Base-by-base conservation (phyloP, 2,888 invertebrate species). In the Cryptosula pallasiana region DNA sequence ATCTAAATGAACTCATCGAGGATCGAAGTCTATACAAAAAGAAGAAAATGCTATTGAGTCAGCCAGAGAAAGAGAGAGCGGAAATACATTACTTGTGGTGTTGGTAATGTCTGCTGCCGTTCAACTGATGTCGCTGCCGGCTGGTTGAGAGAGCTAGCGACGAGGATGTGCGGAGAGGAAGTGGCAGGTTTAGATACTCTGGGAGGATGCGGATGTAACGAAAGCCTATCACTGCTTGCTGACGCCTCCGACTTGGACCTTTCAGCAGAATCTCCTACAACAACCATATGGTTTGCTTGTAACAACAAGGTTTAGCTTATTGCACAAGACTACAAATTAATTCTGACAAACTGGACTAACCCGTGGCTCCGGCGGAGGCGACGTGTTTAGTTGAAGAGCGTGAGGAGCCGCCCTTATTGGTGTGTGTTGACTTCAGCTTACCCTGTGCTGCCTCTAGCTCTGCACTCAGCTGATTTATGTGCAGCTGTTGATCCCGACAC, bases 401-500 rank as follows among this genome's bases (percentile, higher is more conserved):
- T 25, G 63, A 27, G 9, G 20, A 16, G n/a, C 9, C 16, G 13
- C 27, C 32, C 29, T 25, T 63, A 5, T 29, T 16, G 16, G 5
- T 32, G 2, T 63, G 63, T 3, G 32, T 25, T 13, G 63, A 63
- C 2, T 5, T 2, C 2, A 63, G 9, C 27, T 63, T 63, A 3
- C 32, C 13, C 32, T n/a, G 25, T 13, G 63, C 9, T 25, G 20
- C 63, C 13, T 27, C 63, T 13, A 63, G 27, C n/a, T 63, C 63
- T 13, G 63, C 63, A 63, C 32, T 89, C 74, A 95, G 86, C 83
- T 94, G 93, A 82, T 90, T 90, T 76, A 94, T 94, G 83, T 84
- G 82, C 83, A 93, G 93, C 83, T 94, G 92, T 81, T 94, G 94
- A 86, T 95, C 95, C 75, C 94, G 89, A 82, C 94, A 94, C 72